Evolutionary conservation across 2,797 vertebrate genomes (phyloP), one percentile per base, ranked within the genome.

Genomic region (Xiphorhynchus erythropygius): DNA sequence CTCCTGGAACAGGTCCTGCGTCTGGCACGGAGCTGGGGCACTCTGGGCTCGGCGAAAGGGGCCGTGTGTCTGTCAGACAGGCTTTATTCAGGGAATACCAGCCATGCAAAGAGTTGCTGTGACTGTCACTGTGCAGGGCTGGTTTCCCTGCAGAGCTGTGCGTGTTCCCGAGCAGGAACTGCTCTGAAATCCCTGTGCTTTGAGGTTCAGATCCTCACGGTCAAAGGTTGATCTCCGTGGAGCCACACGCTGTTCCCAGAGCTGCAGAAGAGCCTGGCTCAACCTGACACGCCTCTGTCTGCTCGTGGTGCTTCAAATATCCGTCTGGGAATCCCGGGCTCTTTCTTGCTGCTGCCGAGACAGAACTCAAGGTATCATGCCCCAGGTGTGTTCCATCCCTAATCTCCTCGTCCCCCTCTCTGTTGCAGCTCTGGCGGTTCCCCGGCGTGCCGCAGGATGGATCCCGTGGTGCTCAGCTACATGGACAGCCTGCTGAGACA

Each of bases 401-500:
- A 32, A 77, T 13, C 15, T 76, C 64, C 2, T 46, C 73, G 92
- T 96, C 62, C 55, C 87, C 57, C 84, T 49, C 44, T 94, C 14
- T 83, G 21, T 93, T 88, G 65, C 81, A 98, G 97, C 95, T 90
- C 67, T 70, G 74, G 90, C 49, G 10, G 65, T 74, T 93, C 84
- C 70, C 77, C 0, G 32, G 52, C 32, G 84, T 19, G 7, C 55
- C 0, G 56, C 89, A 97, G 94, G 95, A 99, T 99, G 99, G 99
- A 99, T 94, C 98, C 98, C 5, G 98, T 99, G 27, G 98, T 99
- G 87, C 97, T 99, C 97, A 99, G 99, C 97, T 99, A 99, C 97
- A 98, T 98, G 98, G 99, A 99, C 98, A 99, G 99, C 96, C 98
- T 99, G 82, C 95, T 99, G 89, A 98, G 99, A 70, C 98, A 98